Evolutionary conservation across 2,797 vertebrate species (phyloP), one percentile per base, ranked within the genome.

Genomic region (Ctenosaura bakeri): DNA sequence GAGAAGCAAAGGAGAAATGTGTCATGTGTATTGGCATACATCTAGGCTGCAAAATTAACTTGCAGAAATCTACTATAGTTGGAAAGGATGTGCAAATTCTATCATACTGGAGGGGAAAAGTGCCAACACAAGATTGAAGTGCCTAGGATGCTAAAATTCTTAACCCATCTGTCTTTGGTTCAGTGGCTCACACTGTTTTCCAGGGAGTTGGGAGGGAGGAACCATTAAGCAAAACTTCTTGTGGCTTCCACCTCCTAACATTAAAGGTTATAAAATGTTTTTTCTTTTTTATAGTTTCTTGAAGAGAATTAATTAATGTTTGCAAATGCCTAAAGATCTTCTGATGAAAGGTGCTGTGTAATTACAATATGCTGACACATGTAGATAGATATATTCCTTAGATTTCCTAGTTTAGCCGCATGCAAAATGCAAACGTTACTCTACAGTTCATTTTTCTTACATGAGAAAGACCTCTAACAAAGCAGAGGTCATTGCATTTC

Each of bases 321-420:
- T 86, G 22, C 12, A 50, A 62, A n/a, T 50, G 56, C 35, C 56
- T 62, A 64, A 52, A 84, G 71, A 66, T 62, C 71, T 54, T 83
- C 71, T 46, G 85, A 64, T 64, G 52, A 88, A 83, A 42, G 80
- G 9, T 84, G 38, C 52, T 81, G 38, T 83, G 50, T 90, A 88
- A 93, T 91, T 92, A 79, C 71, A 94, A 90, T 77, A 38, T 85
- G 46, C 50, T 78, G n/a, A 52, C 14, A 78, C 87, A 82, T 89
- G 87, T 84, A 69, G 88, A n/a, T 69, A 85, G 71, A 0, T 79
- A 24, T 20, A 42, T 89, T 91, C 90, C 81, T 64, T 87, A 62
- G n/a, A 78, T 90, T 93, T 89, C 64, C 87, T 52, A 66, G 18
- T 91, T 94, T 54, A 88, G 83, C 91, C 82, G 90, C 32, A 7